A percentile compares a stretch with the other conserved stretches of the same genome.
Evolutionary conservation across 2,113 vertebrate genomes (phyloP).

Genomic region (Tor tambroides): DNA sequence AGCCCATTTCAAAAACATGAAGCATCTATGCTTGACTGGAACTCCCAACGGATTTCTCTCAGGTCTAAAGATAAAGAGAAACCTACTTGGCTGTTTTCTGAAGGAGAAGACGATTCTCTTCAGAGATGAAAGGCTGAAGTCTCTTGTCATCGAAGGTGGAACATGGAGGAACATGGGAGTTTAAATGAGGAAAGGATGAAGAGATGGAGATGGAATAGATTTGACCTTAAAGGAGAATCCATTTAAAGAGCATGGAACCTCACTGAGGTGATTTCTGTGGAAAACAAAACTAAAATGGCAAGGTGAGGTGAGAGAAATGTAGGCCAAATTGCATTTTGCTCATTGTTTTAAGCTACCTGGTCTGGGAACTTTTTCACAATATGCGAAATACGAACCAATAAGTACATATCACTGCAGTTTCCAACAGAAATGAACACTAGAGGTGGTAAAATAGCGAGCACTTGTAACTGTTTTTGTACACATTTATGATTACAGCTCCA

Average conservation of each 20-base stretch:
- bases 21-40: constrained; percentile 59
- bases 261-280: not conserved
- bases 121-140: constrained; percentile 46
- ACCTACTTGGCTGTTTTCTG: constrained; percentile 27
- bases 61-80: constrained; percentile 43
- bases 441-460: too few relatives aligned
- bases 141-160: constrained; percentile 48
- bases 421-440: too few relatives aligned
- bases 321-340: not conserved
- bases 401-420: too few relatives aligned
- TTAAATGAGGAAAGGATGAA: not conserved
- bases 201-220: not conserved
- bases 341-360: too few relatives aligned
- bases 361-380: too few relatives aligned
- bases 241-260: not conserved
- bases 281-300: not conserved
- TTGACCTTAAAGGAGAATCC: not conserved
- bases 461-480: too few relatives aligned
- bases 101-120: constrained; percentile 55
- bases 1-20: constrained; percentile 68
- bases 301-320: not conserved
- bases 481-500: too few relatives aligned
- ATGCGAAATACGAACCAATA: too few relatives aligned
- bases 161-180: constrained; percentile 33
- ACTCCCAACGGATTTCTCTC: constrained; percentile 30